Base-by-base conservation (phyloP, 2,797 vertebrate genomes). In the Melanotaenia maccullochi region DNA sequence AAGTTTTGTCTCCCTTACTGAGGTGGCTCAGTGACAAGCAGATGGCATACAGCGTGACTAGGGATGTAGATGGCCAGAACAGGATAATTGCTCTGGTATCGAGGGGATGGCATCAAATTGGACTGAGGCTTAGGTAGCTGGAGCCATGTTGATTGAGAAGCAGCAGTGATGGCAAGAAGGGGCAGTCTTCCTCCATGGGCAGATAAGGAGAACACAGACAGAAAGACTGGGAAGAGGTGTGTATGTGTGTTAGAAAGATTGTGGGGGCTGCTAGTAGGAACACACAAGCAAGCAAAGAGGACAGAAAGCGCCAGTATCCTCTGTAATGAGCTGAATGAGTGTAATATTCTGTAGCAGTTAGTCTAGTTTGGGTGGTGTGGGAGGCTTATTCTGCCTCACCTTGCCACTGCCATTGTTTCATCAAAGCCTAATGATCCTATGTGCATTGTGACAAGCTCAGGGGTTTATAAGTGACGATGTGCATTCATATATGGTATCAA, bases 41-140 rank as follows among this genome's bases (percentile, higher is more conserved):
- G 59, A 70, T 76, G 71, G 77, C 65, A 1, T 47, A 67, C 64
- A 68, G 65, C 62, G 60, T 68, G 73, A 83, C 40, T 25, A 73
- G 85, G 81, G 85, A 90, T 83, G 85, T 83, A 87, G 81, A 91
- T 87, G 87, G 82, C 82, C 84, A 76, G 87, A 74, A 76, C 78
- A 57, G 76, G 83, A 87, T 93, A 94, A 93, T 93, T 93, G 91
- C 91, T 87, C 79, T 68, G 75, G 87, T 82, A 88, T 90, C 85
- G 8, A 68, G 88, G 89, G 85, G 79, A 78, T 25, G 18, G 79
- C 75, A 83, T 86, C 79, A 88, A 91, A 91, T 92, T 92, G 87
- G 88, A 92, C 90, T 82, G 83, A 89, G 85, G 89, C 85, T 85
- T 78, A n/a, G 80, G 86, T 88, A 89, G 88, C 84, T 79, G 74